A percentile compares a stretch with the other conserved stretches of the same genome.
Conservation (phyloP, 2,113 vertebrate species). For the Sebastes schlegelii region DNA sequence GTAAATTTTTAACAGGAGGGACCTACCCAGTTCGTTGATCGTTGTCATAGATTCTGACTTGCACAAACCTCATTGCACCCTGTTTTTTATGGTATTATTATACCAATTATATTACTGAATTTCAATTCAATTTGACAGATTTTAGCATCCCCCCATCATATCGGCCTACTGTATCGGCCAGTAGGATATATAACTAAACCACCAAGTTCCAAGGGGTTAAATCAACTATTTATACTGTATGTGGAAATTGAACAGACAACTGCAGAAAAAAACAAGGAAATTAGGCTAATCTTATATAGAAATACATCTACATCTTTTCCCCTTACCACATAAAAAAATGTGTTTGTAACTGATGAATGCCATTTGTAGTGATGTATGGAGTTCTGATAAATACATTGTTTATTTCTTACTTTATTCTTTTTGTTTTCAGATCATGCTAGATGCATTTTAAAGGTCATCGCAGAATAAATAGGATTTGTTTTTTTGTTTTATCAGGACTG, state of each 20-base stretch:
- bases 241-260: neutral
- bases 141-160: neutral
- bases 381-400: neutral
- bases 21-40: no score
- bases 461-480: neutral
- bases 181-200: neutral
- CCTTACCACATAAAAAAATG: neutral
- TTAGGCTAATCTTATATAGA: neutral
- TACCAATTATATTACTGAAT: conserved; percentile 26
- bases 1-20: no score
- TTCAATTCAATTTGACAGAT: conserved; percentile 13
- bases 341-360: neutral
- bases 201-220: no score
- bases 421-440: neutral
- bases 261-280: neutral
- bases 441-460: neutral
- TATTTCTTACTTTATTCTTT: neutral
- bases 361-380: neutral
- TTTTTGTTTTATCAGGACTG: neutral
- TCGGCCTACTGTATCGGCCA: no score
- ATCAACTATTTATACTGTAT: neutral
- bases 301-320: neutral
- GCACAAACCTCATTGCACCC: no score
- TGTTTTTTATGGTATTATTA: conserved; percentile 8
- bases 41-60: no score